These are phyloP conservation scores for Leucopsar rothschildi DNA, from an alignment of 2,113 vertebrate genomes.

Conservation along the genomic window DNA sequence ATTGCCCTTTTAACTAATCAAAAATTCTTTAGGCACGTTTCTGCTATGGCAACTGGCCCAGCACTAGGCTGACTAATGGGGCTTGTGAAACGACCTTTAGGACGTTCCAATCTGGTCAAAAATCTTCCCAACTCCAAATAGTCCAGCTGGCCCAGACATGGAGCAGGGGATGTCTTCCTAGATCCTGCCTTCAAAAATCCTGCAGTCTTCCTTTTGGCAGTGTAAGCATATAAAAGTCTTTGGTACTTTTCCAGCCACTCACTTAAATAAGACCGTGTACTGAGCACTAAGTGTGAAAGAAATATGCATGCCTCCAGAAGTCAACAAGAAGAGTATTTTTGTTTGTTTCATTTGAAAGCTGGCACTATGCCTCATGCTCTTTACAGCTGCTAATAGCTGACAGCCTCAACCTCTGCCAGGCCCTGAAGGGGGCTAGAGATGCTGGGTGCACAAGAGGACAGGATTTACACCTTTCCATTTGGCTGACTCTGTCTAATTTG, in stretches of 20 bases:
- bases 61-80: neutral
- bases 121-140: neutral
- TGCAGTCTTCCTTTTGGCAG: neutral
- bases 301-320: neutral
- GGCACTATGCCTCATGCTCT: neutral
- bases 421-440: neutral
- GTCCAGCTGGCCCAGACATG: neutral
- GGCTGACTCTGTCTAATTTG: neutral
- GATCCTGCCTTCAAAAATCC: neutral
- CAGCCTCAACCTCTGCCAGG: neutral
- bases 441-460: neutral
- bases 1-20: neutral
- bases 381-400: neutral
- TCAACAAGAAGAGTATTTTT: neutral
- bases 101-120: neutral
- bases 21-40: neutral
- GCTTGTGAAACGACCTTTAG: neutral
- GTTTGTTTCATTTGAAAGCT: slow-evolving; percentile 33
- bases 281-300: neutral
- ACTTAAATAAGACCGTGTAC: neutral
- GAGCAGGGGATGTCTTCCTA: neutral
- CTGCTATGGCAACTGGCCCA: neutral
- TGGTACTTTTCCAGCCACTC: neutral
- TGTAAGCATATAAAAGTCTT: neutral
- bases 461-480: slow-evolving; percentile 45